These are phyloP conservation scores for Tetrax tetrax DNA, from an alignment of 2,113 vertebrate species.

Conservation along the genomic window DNA sequence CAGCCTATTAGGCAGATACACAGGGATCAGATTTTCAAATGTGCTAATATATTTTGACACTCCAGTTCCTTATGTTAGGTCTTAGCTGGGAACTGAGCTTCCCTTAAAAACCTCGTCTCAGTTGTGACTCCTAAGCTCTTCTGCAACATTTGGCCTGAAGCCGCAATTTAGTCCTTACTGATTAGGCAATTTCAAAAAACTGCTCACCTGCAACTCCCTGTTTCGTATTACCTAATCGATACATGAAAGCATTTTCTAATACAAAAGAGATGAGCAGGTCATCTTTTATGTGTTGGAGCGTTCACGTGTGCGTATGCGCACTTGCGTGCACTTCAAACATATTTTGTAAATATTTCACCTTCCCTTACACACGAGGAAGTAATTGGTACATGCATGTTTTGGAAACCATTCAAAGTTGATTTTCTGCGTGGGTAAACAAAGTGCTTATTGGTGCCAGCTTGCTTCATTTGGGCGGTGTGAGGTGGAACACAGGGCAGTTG, in stretches of 20 bases:
- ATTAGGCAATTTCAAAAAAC: conserved; percentile 47
- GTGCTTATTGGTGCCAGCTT: conserved; percentile 6
- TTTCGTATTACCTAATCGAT: neutral
- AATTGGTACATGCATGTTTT: conserved; percentile 64
- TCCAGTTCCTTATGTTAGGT: neutral
- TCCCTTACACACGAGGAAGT: conserved; percentile 43
- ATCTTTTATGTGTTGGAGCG: fast-evolving
- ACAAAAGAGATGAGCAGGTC: neutral
- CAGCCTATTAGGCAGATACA: neutral
- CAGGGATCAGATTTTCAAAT: neutral
- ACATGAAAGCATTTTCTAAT: neutral
- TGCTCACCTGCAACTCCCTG: conserved; percentile 32
- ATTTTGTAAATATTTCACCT: conserved; percentile 52
- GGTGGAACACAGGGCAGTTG: neutral
- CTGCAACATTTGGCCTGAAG: neutral
- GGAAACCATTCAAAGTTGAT: conserved; percentile 58
- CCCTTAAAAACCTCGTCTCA: neutral
- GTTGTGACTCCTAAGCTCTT: neutral
- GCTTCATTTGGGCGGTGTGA: neutral
- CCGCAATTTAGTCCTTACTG: conserved; percentile 1
- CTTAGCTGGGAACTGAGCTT: neutral
- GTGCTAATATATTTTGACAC: neutral
- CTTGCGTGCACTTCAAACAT: neutral
- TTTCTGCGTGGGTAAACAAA: conserved; percentile 57
- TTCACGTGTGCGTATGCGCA: fast-evolving